Evolutionary conservation across 2,797 vertebrate genomes (phyloP).

Genomic region (Aplochiton taeniatus): DNA sequence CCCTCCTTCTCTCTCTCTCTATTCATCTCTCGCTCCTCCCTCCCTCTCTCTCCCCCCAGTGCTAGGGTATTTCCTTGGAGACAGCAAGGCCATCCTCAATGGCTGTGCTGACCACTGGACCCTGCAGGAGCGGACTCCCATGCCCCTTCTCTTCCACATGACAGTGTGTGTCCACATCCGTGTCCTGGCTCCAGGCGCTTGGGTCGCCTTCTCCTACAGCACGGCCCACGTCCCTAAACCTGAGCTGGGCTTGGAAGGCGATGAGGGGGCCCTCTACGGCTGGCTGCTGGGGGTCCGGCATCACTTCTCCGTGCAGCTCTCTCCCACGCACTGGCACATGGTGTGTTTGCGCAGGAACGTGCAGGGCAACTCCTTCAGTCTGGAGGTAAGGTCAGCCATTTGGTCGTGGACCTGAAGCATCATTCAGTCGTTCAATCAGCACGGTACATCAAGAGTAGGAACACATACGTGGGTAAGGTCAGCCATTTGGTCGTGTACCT

Average conservation of each 20-base stretch:
- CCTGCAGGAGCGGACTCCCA: constrained; percentile 44
- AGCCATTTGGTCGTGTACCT: neutral
- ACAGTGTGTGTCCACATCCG: constrained; percentile 73
- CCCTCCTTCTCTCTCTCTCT: neutral
- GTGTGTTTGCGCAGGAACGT: constrained; percentile 70
- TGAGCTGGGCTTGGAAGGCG: constrained; percentile 73
- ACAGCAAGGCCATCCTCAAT: constrained; percentile 69
- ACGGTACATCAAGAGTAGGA: too few relatives aligned
- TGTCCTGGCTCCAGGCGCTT: constrained; percentile 60
- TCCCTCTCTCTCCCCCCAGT: constrained; percentile 25
- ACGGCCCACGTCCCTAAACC: constrained; percentile 44
- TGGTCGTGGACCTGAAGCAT: too few relatives aligned
- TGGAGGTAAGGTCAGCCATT: constrained; percentile 56
- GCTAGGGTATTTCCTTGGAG: constrained; percentile 65
- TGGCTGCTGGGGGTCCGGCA: constrained; percentile 74
- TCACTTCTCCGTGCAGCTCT: constrained; percentile 59
- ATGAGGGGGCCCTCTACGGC: constrained; percentile 59
- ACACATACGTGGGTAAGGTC: too few relatives aligned
- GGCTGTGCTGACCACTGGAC: constrained; percentile 73
- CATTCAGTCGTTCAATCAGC: too few relatives aligned
- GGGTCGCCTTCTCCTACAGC: constrained; percentile 77
- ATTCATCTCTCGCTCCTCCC: too few relatives aligned
- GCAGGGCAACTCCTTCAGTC: constrained; percentile 54
- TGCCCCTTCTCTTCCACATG: constrained; percentile 65
- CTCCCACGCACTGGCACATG: constrained; percentile 59